phyloP scores from a whole-genome alignment of 1,140 invertebrate species.

The Sarcophaga peregrina region DNA sequence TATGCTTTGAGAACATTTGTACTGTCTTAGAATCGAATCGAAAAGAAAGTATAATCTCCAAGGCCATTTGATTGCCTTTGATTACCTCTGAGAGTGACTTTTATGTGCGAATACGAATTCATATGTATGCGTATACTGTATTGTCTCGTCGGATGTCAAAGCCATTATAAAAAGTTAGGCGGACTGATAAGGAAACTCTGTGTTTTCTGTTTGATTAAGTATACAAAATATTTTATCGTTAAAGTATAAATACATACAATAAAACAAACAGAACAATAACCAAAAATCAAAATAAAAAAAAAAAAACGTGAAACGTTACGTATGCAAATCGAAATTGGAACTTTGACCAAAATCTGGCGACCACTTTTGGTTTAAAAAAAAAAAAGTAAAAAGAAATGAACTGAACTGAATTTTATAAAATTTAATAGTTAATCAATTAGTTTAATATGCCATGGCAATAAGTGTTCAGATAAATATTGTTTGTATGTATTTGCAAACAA shows the following conservation, averaged over 20 bases:
- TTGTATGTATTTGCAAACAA: no score
- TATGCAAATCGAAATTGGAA: neutral
- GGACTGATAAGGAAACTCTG: neutral
- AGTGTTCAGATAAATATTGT: no score
- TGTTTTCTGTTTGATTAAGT: neutral
- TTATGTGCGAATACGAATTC: no score
- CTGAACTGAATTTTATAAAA: no score
- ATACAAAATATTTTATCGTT: neutral
- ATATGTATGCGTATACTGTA: neutral
- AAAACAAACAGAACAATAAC: neutral
- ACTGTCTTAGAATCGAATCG: neutral
- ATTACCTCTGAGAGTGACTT: neutral
- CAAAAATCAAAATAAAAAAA: no score
- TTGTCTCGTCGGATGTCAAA: neutral
- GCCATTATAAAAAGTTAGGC: neutral
- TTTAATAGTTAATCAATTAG: no score
- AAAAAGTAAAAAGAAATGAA: no score
- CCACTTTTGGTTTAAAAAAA: neutral
- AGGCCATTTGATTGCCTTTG: neutral
- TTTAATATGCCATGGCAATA: no score
- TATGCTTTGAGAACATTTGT: no score
- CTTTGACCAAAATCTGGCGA: neutral
- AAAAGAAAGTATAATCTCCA: neutral
- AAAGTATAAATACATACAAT: neutral
- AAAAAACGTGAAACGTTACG: neutral